Evolutionary conservation across 2,797 vertebrate genomes (phyloP).

Genomic region (Epinephelus coioides): DNA sequence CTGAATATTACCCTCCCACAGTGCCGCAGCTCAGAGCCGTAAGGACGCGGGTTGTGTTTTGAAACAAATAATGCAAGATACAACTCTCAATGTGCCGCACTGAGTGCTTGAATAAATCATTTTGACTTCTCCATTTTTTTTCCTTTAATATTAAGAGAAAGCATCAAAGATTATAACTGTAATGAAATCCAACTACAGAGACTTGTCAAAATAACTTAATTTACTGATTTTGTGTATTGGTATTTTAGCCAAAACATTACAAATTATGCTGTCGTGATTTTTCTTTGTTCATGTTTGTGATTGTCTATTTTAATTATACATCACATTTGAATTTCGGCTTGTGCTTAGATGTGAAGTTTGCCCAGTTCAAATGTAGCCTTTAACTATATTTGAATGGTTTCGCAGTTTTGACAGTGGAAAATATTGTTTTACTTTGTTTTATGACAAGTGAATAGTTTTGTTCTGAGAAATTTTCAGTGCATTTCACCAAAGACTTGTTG

Average conservation of each 20-base stretch:
- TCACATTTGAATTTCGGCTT: conserved; percentile 56
- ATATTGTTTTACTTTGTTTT: conserved; percentile 51
- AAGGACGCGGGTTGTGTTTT: conserved; percentile 74
- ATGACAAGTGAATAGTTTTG: conserved; percentile 51
- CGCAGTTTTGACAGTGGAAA: conserved; percentile 57
- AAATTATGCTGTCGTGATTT: conserved; percentile 38
- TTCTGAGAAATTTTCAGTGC: conserved; percentile 22
- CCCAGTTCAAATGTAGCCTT: conserved; percentile 64
- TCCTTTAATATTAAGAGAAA: conserved; percentile 51
- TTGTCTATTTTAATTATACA: conserved; percentile 66
- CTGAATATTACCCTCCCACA: conserved; percentile 85
- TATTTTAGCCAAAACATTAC: conserved; percentile 55
- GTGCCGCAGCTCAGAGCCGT: conserved; percentile 73
- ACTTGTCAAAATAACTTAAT: conserved; percentile 59
- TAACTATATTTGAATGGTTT: conserved; percentile 54
- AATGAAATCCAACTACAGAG: conserved; percentile 60
- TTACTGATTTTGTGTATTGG: conserved; percentile 34
- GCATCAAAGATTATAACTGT: conserved; percentile 41
- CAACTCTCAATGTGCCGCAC: conserved; percentile 58
- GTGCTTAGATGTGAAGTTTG: conserved; percentile 57
- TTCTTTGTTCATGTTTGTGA: conserved; percentile 54
- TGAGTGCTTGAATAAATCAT: conserved; percentile 78
- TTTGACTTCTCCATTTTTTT: conserved; percentile 65
- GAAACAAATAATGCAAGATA: conserved; percentile 77
- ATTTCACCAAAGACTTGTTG: conserved; percentile 28